Evolutionary conservation across 2,888 invertebrate species (phyloP).

Genomic region (Gandaritis pyraliata): DNA sequence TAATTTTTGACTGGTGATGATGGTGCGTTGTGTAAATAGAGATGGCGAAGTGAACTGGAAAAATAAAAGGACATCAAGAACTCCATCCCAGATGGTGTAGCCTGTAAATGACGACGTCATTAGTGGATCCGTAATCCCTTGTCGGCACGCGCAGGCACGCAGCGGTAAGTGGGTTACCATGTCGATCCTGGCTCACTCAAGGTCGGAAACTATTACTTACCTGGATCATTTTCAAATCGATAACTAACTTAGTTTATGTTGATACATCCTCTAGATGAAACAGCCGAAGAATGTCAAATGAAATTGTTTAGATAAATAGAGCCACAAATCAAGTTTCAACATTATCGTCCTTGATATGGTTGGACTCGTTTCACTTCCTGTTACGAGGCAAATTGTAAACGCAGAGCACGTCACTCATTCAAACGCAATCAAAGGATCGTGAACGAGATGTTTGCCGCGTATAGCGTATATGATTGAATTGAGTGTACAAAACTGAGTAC

Average conservation of each 20-base stretch:
- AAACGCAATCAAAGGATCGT: constrained; percentile 79
- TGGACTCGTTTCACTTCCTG: constrained; percentile 79
- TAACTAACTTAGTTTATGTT: constrained; percentile 7
- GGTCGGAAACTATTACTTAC: constrained; percentile 60
- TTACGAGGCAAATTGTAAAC: constrained; percentile 73
- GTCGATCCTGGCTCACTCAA: constrained; percentile 65
- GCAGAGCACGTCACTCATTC: constrained; percentile 80
- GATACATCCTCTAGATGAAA: constrained; percentile 16
- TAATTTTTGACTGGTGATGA: constrained; percentile 5
- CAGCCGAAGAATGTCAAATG: constrained; percentile 30
- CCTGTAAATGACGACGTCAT: constrained; percentile 57
- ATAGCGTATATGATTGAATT: constrained; percentile 55
- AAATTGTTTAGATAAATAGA: constrained; percentile 43
- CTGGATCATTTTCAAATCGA: constrained; percentile 35
- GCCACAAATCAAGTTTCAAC: constrained; percentile 65
- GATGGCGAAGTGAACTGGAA: constrained; percentile 5
- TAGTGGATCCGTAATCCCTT: constrained; percentile 65
- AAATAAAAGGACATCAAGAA: constrained; percentile 25
- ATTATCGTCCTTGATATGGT: constrained; percentile 76
- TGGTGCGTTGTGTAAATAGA: constrained; percentile 17
- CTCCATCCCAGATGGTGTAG: constrained; percentile 61
- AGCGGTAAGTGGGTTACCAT: constrained; percentile 73
- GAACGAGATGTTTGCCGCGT: constrained; percentile 79
- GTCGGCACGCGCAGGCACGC: constrained; percentile 72
- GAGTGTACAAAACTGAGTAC: constrained; percentile 48